Evolutionary conservation across 2,797 vertebrate species (phyloP), one percentile per base, ranked within the genome.

Genomic region (Acrossocheilus wenchowensis): DNA sequence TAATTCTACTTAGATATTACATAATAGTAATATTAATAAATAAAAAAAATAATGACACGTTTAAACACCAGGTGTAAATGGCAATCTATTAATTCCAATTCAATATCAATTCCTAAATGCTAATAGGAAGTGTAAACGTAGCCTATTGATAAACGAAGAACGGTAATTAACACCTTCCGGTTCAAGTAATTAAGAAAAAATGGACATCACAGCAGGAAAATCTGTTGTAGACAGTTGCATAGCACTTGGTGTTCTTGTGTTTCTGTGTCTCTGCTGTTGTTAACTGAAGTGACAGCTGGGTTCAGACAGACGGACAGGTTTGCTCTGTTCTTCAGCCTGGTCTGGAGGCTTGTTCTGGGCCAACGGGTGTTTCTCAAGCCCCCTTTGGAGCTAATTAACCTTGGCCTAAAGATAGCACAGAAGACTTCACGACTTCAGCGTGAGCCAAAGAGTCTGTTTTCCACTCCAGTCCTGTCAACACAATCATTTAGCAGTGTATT

Each of bases 331-430:
- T 69, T 69, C 45, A 68, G 73, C 68, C 41, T 85, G 84, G 71
- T 85, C 86, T 66, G 71, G 39, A 81, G 78, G 66, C 77, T 86
- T 75, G 86, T 81, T 87, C 12, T 83, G 71, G 23, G 60, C 78
- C 34, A 60, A 43, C 34, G 83, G 78, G 15, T 71, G 21, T 78
- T 68, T 87, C 81, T 82, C 45, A 79, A 83, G 60, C 69, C 88
- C 86, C 88, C 84, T 15, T 45, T 88, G 82, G 86, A 89, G 75
- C 80, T 88, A 89, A 90, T 90, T 88, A 89, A 88, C 68, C 84
- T 86, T 82, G 79, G 34, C 62, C 84, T 88, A 86, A 89, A 88
- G 62, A 88, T 82, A 90, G 82, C 82, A 64, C 73, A 86, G 71
- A 62, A 85, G 60, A 82, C 80, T 81, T 85, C 75, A 81, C 73